Conservation (phyloP, 2,797 vertebrate genomes). For the Synanceia verrucosa region DNA sequence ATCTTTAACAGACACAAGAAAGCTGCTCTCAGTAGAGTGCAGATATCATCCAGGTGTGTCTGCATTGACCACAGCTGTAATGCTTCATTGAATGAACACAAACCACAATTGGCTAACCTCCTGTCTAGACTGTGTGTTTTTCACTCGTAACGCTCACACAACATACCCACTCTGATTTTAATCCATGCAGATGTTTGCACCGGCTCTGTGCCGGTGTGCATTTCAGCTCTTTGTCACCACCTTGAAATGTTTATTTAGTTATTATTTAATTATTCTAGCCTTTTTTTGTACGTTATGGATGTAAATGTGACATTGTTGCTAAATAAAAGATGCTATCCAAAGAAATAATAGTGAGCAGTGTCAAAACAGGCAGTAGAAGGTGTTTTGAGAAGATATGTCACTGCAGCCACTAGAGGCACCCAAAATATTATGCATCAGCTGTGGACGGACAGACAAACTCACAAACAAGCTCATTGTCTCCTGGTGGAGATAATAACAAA, state of each 20-base stretch:
- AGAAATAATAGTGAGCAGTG: no score
- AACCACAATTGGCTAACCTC: background rate
- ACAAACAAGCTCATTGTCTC: background rate
- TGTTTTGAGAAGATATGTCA: background rate
- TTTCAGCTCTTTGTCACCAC: no score
- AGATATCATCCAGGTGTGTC: background rate
- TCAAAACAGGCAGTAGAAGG: background rate
- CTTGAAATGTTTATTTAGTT: no score
- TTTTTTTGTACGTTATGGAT: no score
- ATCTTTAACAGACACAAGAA: background rate
- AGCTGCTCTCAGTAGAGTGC: no score
- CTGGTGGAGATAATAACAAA: background rate
- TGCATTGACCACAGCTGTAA: background rate
- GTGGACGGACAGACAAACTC: background rate
- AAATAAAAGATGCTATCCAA: no score
- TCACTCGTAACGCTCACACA: background rate
- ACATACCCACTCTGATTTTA: background rate
- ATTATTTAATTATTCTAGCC: no score
- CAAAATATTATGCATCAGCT: background rate
- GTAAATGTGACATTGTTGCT: no score
- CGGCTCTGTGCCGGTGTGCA: no score
- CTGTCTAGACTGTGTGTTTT: background rate
- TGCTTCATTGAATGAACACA: background rate
- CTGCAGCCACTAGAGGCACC: background rate
- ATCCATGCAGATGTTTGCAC: background rate